Conservation (phyloP, 2,113 vertebrate species). For the Crotalus helleri region DNA sequence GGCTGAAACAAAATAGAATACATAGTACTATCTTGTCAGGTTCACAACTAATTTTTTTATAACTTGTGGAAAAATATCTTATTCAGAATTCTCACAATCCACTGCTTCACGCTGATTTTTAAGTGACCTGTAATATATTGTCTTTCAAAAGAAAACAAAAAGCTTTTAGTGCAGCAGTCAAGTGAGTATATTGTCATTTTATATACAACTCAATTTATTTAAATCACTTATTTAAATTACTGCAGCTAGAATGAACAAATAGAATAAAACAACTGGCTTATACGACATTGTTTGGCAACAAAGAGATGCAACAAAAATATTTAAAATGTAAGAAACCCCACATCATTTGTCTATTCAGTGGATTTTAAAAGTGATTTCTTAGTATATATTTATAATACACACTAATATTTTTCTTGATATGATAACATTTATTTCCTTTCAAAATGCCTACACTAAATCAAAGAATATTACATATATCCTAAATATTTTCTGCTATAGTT, state of each 20-base stretch:
- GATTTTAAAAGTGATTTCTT: neutral
- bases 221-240: neutral
- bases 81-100: neutral
- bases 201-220: neutral
- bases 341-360: slow-evolving; percentile 2
- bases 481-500: neutral
- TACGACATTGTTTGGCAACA: neutral
- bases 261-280: slow-evolving; percentile 18
- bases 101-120: neutral
- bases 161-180: neutral
- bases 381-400: neutral
- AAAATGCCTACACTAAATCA: neutral
- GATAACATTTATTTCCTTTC: neutral
- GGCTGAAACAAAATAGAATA: neutral
- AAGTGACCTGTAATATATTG: neutral
- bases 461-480: neutral
- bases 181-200: neutral
- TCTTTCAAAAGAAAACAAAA: neutral
- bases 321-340: neutral
- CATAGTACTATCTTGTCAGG: neutral
- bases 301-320: slow-evolving; percentile 3
- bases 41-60: neutral
- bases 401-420: neutral
- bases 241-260: neutral
- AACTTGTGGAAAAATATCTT: neutral